A percentile compares a stretch with the other conserved stretches of the same genome.
These are phyloP conservation scores for Magallana gigas DNA, from an alignment of 1,140 invertebrate species.

Conservation along the genomic window DNA sequence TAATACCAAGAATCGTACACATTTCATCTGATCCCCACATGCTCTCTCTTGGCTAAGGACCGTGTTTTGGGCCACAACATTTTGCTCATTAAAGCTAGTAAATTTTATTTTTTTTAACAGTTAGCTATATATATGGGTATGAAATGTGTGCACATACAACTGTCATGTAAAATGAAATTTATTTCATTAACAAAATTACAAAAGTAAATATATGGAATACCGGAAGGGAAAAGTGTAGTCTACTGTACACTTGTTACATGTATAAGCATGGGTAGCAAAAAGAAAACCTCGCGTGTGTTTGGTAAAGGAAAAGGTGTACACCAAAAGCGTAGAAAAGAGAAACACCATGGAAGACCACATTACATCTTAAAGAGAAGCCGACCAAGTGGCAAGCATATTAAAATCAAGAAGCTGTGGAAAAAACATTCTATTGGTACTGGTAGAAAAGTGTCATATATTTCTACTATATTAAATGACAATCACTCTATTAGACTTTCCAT, in stretches of 20 bases:
- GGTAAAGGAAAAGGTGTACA: slow-evolving; percentile 13
- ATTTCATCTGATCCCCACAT: background rate
- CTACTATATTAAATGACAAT: too few relatives aligned
- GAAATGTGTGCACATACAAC: background rate
- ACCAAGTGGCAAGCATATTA: too few relatives aligned
- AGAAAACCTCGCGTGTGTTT: slow-evolving; percentile 37
- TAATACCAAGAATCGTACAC: background rate
- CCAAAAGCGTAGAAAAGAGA: background rate
- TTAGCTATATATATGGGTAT: background rate
- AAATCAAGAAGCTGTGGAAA: too few relatives aligned
- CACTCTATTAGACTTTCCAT: too few relatives aligned
- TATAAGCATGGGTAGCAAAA: slow-evolving; percentile 39
- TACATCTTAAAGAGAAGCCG: too few relatives aligned
- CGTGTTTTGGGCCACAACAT: background rate
- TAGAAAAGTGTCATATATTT: too few relatives aligned
- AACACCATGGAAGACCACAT: background rate
- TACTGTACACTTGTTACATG: background rate
- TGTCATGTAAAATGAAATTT: slow-evolving; percentile 21
- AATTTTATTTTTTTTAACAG: background rate
- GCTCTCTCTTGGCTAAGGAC: background rate
- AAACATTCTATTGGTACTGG: too few relatives aligned
- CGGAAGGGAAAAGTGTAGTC: background rate
- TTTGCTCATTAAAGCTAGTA: background rate
- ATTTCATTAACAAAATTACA: background rate
- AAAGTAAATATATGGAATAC: slow-evolving; percentile 14